phyloP scores from a whole-genome alignment of 2,113 vertebrate genomes.

The Crotalus tigris region DNA sequence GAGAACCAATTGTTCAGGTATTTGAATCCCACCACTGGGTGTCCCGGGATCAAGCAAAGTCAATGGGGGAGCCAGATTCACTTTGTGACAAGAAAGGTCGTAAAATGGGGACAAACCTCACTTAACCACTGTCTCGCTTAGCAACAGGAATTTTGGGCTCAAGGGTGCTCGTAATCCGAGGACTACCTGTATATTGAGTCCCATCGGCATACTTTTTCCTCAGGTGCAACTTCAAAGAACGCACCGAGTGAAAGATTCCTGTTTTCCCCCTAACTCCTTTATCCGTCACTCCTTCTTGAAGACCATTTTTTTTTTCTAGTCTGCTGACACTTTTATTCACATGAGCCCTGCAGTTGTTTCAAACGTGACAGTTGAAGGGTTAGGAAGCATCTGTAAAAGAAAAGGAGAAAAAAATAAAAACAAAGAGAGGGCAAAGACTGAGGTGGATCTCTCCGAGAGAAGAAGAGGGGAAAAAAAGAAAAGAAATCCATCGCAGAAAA shows the following conservation, averaged over 20 bases:
- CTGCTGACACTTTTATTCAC: background rate
- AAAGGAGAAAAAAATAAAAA: background rate
- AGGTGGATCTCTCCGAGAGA: background rate
- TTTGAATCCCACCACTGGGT: too few relatives aligned
- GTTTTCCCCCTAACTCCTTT: accelerated
- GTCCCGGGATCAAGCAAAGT: too few relatives aligned
- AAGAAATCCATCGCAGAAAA: background rate
- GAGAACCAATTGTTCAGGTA: too few relatives aligned
- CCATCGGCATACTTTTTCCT: background rate
- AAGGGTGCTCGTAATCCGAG: too few relatives aligned
- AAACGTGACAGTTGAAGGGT: background rate
- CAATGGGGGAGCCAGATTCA: too few relatives aligned
- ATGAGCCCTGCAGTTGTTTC: background rate
- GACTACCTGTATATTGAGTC: background rate
- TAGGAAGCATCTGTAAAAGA: background rate
- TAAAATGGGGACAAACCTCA: too few relatives aligned
- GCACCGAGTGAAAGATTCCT: background rate
- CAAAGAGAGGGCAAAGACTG: background rate
- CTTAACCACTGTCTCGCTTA: too few relatives aligned
- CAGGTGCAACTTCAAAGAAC: background rate
- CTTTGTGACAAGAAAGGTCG: too few relatives aligned
- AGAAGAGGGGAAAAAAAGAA: background rate
- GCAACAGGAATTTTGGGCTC: too few relatives aligned
- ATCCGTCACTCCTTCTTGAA: background rate
- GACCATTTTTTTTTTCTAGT: background rate